Base-by-base conservation (phyloP, 2,113 vertebrate genomes). In the Callopanchax toddi region DNA sequence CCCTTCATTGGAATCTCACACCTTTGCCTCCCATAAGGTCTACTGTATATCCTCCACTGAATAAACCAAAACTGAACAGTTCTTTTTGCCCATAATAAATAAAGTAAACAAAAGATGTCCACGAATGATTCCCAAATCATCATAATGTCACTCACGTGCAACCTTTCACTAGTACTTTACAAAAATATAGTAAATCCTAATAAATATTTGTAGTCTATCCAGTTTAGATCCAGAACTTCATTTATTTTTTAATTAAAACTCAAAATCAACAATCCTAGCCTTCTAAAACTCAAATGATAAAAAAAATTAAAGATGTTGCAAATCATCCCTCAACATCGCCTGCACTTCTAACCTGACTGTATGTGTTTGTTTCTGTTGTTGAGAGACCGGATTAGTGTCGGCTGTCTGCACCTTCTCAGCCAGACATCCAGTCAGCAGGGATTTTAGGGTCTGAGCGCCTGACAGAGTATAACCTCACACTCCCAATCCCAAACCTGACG, bases 341-440 rank as follows among this genome's bases (percentile, higher is more conserved):
- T 34, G 43, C 52, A 57, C 42, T 67, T 77, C 60, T 77, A 70
- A 71, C 21, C 70, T 16, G 25, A 71, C 57, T 44, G 29, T 64
- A 46, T 45, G 57, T 68, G 56, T 61, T 48, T 63, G 34, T 62
- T 25, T 64, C 54, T 67, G 40, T 66, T 60, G 73, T 61, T 20
- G 61, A 51, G 74, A 62, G 80, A 63, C 60, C 22, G 72, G 86
- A 89, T 89, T 89, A 88, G 79, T 81, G 82, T 81, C 56, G 71
- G 60, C 82, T 87, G 86, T 89, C 86, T 89, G 87, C 82, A 76
- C 74, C 78, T 74, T 79, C 63, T 87, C 63, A 49, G 73, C 79
- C 85, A 88, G 86, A 88, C 84, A 80, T 79, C 67, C 76, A 89
- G 86, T 87, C 84, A 87, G 83, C 83, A 83, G 85, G 83, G 86